Base-by-base conservation (phyloP, 2,797 vertebrate species). In the Lerista edwardsae region DNA sequence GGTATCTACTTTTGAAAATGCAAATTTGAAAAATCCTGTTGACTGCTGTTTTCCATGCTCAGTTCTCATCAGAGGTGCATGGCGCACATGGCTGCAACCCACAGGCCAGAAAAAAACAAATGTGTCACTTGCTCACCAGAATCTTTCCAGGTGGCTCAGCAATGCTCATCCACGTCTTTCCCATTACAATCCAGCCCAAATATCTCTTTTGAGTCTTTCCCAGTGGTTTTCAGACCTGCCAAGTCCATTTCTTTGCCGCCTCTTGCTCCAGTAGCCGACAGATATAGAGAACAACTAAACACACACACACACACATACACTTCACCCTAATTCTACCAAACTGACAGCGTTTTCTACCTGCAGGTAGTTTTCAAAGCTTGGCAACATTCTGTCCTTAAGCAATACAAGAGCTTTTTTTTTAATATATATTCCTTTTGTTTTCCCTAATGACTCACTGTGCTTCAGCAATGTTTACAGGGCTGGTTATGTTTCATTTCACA, bases 341-440 rank as follows among this genome's bases (percentile, higher is more conserved):
- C 31, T 21, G 84, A 55, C 79, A 72, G 84, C 8, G 57, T 86
- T 82, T 82, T 86, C 73, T 64, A 72, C 84, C 84, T 72, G 57
- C 64, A 39, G 65, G 72, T 57, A 86, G 71, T 67, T 67, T 81
- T 75, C 65, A 71, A 64, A 76, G 25, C 74, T 62, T 34, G 55
- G 57, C 41, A 39, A 39, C 19, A 12, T 64, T 72, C 31, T 76
- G 8, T 86, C 64, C 39, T 25, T 36, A 10, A 86, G 79, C 31
- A 62, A 82, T 62, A 62, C 55, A 55, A 71, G 73, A 64, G 21
- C 6, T n/a, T 61, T 57, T 65, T 36, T 61, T 34, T 51, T n/a
- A n/a, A n/a, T n/a, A n/a, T n/a, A n/a, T 41, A 51, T 29, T 83
- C 12, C 25, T 21, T 62, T 57, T n/a, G 36, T 76, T 79, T 17